phyloP scores from a whole-genome alignment of 2,888 invertebrate genomes.

The Oxycera nigricornis region DNA sequence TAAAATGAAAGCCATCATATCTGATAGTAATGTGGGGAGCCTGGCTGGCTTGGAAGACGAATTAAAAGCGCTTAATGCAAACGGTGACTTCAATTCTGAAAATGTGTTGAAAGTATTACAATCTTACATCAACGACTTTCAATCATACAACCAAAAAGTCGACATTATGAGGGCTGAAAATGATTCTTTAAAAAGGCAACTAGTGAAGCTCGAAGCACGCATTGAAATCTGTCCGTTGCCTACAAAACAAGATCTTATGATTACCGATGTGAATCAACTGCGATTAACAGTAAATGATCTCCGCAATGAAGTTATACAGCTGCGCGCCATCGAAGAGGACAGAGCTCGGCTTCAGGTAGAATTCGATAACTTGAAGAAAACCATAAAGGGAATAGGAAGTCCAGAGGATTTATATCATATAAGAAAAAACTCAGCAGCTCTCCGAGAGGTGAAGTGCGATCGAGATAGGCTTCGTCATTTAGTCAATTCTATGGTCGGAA shows the following conservation, averaged over 20 bases:
- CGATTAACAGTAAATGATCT: conserved; percentile 34
- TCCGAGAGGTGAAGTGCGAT: conserved; percentile 18
- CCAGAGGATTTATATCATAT: conserved; percentile 6
- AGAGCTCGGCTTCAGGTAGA: conserved; percentile 8
- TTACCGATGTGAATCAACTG: conserved; percentile 32
- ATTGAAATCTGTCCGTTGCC: neutral
- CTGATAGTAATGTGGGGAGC: neutral
- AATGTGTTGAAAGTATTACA: conserved; percentile 9
- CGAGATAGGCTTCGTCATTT: conserved; percentile 39
- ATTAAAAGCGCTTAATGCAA: conserved; percentile 8
- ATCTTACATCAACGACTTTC: conserved; percentile 24
- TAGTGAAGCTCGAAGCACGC: conserved; percentile 21
- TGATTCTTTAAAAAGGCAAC: conserved; percentile 34
- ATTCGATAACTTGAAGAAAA: conserved; percentile 10
- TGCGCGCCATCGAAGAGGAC: conserved; percentile 36
- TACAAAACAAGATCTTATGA: conserved; percentile 12
- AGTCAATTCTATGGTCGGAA: conserved; percentile 39
- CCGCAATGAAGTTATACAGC: conserved; percentile 26
- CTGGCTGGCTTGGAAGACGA: conserved; percentile 13
- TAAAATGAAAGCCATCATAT: conserved; percentile 36
- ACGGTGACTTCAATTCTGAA: conserved; percentile 26
- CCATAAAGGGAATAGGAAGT: neutral
- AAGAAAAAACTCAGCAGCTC: neutral
- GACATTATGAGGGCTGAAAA: conserved; percentile 55
- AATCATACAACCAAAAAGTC: neutral